Evolutionary conservation across 2,113 vertebrate genomes (phyloP).

Genomic region (Lonchura striata): DNA sequence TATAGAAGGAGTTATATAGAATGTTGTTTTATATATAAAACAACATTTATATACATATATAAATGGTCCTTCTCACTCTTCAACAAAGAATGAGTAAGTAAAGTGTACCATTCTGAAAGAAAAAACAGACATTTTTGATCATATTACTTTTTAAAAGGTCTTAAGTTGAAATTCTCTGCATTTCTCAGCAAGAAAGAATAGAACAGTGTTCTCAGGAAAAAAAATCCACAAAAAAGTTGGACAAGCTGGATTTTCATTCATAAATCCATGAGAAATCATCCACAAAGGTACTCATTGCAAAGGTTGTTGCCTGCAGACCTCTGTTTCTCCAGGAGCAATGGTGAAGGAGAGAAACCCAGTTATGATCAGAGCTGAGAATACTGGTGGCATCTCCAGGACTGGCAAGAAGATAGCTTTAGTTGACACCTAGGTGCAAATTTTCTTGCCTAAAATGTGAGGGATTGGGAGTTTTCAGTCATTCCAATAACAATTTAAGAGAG

Average conservation of each 20-base stretch:
- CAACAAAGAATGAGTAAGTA: not conserved
- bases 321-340: not conserved
- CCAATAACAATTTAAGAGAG: not conserved
- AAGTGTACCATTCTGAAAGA: not conserved
- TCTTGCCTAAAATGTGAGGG: not conserved
- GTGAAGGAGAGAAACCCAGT: not conserved
- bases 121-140: not conserved
- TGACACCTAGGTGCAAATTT: not conserved
- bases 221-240: not conserved
- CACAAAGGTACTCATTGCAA: not conserved
- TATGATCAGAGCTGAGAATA: not conserved
- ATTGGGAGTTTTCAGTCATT: not conserved
- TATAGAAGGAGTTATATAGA: not conserved
- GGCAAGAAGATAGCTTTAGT: not conserved
- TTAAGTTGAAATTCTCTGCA: not conserved
- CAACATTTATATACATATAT: too few species aligned
- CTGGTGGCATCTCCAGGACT: not conserved
- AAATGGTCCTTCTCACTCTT: not conserved
- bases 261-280: not conserved
- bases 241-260: not conserved
- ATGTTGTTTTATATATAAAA: not conserved
- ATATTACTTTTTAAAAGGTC: not conserved
- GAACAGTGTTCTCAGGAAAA: not conserved
- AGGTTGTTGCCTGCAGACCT: not conserved
- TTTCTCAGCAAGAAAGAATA: not conserved